phyloP scores from a whole-genome alignment of 2,888 invertebrate species.

The Deroplatys truncata region DNA sequence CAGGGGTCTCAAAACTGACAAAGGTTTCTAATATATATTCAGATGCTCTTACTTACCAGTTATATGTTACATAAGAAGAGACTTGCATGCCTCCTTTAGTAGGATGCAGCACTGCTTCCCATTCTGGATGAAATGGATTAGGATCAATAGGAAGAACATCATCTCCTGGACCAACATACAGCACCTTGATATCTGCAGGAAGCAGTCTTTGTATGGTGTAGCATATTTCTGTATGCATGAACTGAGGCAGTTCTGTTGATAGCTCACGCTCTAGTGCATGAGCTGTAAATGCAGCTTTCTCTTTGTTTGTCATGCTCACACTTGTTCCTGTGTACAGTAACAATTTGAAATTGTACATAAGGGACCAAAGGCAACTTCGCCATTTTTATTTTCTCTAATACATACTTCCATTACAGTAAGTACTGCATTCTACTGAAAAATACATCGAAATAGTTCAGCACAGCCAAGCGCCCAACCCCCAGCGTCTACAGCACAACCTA shows the following conservation, averaged over 20 bases:
- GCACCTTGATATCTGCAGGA: slow-evolving; percentile 76
- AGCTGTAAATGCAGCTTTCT: slow-evolving; percentile 33
- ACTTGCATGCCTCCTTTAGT: slow-evolving; percentile 79
- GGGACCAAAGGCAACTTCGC: too few relatives aligned
- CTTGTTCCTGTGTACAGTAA: background rate
- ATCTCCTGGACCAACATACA: slow-evolving; percentile 56
- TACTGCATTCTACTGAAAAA: too few relatives aligned
- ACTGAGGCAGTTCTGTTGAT: slow-evolving; percentile 66
- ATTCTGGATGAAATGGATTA: slow-evolving; percentile 71
- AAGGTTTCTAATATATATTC: too few relatives aligned
- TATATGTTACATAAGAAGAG: slow-evolving; percentile 77
- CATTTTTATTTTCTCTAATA: too few relatives aligned
- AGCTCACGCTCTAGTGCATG: slow-evolving; percentile 49
- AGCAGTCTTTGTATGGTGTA: slow-evolving; percentile 79
- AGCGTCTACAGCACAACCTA: too few relatives aligned
- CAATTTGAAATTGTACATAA: background rate
- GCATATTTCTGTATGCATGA: slow-evolving; percentile 67
- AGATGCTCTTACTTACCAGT: slow-evolving; percentile 52
- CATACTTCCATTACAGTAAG: too few relatives aligned
- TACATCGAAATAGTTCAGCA: too few relatives aligned
- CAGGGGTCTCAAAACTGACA: too few relatives aligned
- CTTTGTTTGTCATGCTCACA: slow-evolving; percentile 31
- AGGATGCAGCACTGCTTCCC: slow-evolving; percentile 55
- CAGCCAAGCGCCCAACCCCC: too few relatives aligned
- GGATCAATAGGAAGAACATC: slow-evolving; percentile 43